These are phyloP conservation scores for Napeogenes inachia DNA, from an alignment of 2,888 invertebrate species.

Conservation along the genomic window DNA sequence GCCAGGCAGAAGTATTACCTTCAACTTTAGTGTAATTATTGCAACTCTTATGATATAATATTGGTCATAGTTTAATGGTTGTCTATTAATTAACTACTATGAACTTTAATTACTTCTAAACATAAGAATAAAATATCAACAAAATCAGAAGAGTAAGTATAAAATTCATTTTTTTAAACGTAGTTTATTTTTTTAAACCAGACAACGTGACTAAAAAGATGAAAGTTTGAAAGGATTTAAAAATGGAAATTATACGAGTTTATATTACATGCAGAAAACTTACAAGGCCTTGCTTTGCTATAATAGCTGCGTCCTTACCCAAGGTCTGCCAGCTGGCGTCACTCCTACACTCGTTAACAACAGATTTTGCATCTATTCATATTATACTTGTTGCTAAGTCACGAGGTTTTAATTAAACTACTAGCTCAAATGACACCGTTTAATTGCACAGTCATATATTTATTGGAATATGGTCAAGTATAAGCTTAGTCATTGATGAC, in stretches of 20 bases:
- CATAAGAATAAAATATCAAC: too few species aligned
- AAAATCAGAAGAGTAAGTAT: background rate
- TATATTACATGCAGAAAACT: slow-evolving; percentile 56
- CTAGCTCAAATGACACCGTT: background rate
- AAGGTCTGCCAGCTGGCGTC: slow-evolving; percentile 69
- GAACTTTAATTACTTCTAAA: too few species aligned
- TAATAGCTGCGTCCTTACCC: slow-evolving; percentile 69
- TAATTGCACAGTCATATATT: slow-evolving; percentile 1
- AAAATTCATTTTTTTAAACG: background rate
- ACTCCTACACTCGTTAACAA: slow-evolving; percentile 61
- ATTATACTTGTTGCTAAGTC: slow-evolving; percentile 13
- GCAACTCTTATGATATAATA: background rate
- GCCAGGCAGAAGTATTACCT: too few species aligned
- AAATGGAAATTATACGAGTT: slow-evolving; percentile 11
- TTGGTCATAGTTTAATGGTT: background rate
- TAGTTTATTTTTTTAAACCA: background rate
- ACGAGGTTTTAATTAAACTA: slow-evolving; percentile 8
- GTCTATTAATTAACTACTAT: too few species aligned
- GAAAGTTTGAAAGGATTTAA: background rate
- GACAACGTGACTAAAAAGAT: background rate
- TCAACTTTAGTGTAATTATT: background rate
- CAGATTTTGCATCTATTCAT: slow-evolving; percentile 50
- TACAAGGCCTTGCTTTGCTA: slow-evolving; percentile 65
- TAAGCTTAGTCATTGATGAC: slow-evolving; percentile 18
- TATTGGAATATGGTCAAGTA: background rate